Evolutionary conservation across 2,888 invertebrate genomes (phyloP).

Genomic region (Rhyacophila evoluta): DNA sequence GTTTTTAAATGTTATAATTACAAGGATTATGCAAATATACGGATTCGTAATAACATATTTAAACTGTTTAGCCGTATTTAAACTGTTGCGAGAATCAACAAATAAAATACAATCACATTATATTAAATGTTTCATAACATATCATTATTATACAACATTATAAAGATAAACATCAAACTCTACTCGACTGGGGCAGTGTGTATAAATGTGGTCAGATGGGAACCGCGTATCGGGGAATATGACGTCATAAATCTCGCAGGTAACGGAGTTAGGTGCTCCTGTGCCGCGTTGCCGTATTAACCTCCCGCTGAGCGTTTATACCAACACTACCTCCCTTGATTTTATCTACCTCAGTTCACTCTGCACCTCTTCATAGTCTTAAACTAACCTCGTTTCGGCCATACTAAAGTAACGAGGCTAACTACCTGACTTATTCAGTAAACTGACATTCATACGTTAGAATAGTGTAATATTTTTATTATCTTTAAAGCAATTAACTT

Average conservation of each 20-base stretch:
- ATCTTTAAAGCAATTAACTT: too few species aligned
- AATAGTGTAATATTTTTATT: too few species aligned
- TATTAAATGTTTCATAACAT: not conserved
- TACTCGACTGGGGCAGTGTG: not conserved
- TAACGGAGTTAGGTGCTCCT: not conserved
- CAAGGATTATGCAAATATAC: too few species aligned
- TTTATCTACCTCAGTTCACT: not conserved
- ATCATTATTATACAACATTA: not conserved
- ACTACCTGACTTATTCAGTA: too few species aligned
- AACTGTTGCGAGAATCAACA: too few species aligned
- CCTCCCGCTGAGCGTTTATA: slow-evolving; percentile 1
- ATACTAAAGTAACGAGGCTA: too few species aligned
- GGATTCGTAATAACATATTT: too few species aligned
- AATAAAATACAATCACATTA: too few species aligned
- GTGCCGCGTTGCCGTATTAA: not conserved
- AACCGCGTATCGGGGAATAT: not conserved
- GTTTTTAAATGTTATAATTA: too few species aligned
- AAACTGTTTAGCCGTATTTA: too few species aligned
- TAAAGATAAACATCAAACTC: not conserved
- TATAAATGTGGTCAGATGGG: not conserved
- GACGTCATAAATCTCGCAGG: slow-evolving; percentile 13
- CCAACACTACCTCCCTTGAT: not conserved
- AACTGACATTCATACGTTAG: too few species aligned
- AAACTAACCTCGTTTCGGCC: too few species aligned
- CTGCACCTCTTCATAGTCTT: not conserved